phyloP scores from a whole-genome alignment of 1,140 invertebrate species.

The Diuraphis noxia region DNA sequence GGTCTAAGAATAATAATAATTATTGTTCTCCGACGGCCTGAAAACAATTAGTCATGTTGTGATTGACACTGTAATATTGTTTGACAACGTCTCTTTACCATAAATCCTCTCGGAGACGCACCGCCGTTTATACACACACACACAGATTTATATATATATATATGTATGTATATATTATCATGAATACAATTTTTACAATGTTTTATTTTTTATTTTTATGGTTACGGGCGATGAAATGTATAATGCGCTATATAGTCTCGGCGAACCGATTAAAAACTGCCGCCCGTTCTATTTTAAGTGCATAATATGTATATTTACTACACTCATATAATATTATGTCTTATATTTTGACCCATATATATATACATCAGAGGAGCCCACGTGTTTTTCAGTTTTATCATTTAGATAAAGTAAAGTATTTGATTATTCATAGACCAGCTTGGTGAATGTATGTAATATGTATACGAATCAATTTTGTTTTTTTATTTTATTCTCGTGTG shows the following conservation, averaged over 20 bases:
- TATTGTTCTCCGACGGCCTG: not conserved
- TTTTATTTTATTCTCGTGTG: not conserved
- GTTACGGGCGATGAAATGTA: not conserved
- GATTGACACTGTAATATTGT: not conserved
- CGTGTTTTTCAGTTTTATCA: not conserved
- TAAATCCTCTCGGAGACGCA: not conserved
- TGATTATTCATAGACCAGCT: too few relatives aligned
- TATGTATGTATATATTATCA: not conserved
- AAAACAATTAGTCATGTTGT: slow-evolving; percentile 6
- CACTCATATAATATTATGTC: not conserved
- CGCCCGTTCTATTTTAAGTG: not conserved
- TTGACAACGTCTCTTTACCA: not conserved
- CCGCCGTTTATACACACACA: not conserved
- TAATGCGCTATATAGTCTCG: not conserved
- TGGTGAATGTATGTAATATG: not conserved
- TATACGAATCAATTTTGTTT: not conserved
- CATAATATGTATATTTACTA: not conserved
- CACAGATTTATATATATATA: not conserved
- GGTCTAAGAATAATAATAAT: not conserved
- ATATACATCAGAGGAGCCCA: not conserved
- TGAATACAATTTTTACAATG: not conserved
- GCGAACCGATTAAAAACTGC: not conserved
- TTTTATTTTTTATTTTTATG: not conserved
- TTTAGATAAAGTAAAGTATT: too few relatives aligned
- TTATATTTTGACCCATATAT: slow-evolving; percentile 5